Base-by-base conservation (phyloP, 2,797 vertebrate genomes). In the Micropoecilia bifurca region DNA sequence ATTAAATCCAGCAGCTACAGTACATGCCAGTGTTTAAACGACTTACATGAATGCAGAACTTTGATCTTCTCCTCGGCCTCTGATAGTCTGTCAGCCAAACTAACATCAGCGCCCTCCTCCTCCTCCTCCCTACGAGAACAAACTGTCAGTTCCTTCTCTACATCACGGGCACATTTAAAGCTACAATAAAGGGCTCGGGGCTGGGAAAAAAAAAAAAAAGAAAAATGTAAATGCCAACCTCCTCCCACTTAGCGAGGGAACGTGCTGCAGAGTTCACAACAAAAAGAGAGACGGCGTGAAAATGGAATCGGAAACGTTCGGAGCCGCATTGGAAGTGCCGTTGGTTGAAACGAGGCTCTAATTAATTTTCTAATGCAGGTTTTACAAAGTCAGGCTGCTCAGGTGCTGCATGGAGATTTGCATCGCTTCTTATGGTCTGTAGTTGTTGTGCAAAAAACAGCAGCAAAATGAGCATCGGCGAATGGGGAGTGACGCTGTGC, bases 41-140 rank as follows among this genome's bases (percentile, higher is more conserved):
- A 89, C 95, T 95, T 93, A 99, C 98, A 98, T 95, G 98, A 96
- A 74, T 98, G 97, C 81, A 99, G 96, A 86, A 97, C 96, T 93
- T 96, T 97, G 95, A 98, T 99, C 95, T 97, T 98, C 93, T 98
- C 97, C 92, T 99, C 96, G 48, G 98, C 97, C 92, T 98, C 97
- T 86, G 96, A 96, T 87, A 99, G 96, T 92, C 97, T 97, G 94
- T 96, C 89, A 39, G 96, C 95, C 96, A 97, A 91, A 83, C 96
- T 95, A 90, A 95, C 89, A 80, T 96, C 96, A 80, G 95, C 92
- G 88, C 97, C 95, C 87, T 97, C 96, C 84, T 89, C 88, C 83
- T 88, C 89, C 78, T 97, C 95, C 83, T 97, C 97, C 93, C 98
- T 99, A 92, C 0, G 55, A 88, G 81, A 85, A 79, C 75, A 87